Base-by-base conservation (phyloP, 1,140 invertebrate species). In the Delia radicum region DNA sequence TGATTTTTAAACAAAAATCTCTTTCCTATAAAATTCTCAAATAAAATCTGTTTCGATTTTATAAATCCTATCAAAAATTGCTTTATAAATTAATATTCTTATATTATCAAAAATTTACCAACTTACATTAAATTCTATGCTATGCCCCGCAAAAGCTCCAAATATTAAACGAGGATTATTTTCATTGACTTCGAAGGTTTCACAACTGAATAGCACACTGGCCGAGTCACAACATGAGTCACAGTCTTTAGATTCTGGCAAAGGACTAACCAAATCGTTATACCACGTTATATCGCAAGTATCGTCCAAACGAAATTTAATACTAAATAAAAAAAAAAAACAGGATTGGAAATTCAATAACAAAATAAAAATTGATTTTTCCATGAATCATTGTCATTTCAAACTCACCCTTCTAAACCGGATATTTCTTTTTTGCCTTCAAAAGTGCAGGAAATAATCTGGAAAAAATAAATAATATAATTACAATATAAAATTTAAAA, bases 241-340 rank as follows among this genome's bases (percentile, higher is more conserved):
- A 61, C 82, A 81, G 78, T 82, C 80, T 77, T 91, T 88, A 27
- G 85, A 81, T 81, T 90, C 89, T 37, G 90, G 88, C 76, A 89
- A 73, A 7, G 83, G 83, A 55, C 80, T 83, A 71, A 83, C 81
- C 74, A 85, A 77, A 78, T 85, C 85, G 78, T 87, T 90, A 33
- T 83, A 85, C 91, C 91, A 92, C 4, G 87, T 89, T 3, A 92
- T 90, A 86, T 92, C 91, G 26, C 91, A 91, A 79, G 87, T 89
- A 78, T 91, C 90, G 85, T 91, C 90, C 33, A 92, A 79, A 4
- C 87, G 84, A 86, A 92, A 91, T 81, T 90, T 88, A n/a, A 91
- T 90, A 28, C 91, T 92, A 80, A 65, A 48, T 4, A 75, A 42
- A 24, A 8, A 21, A 46, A 74, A 26, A 12, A 13, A 65, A 24